These are phyloP conservation scores for Carassius auratus DNA, from an alignment of 2,113 vertebrate genomes.

Conservation along the genomic window DNA sequence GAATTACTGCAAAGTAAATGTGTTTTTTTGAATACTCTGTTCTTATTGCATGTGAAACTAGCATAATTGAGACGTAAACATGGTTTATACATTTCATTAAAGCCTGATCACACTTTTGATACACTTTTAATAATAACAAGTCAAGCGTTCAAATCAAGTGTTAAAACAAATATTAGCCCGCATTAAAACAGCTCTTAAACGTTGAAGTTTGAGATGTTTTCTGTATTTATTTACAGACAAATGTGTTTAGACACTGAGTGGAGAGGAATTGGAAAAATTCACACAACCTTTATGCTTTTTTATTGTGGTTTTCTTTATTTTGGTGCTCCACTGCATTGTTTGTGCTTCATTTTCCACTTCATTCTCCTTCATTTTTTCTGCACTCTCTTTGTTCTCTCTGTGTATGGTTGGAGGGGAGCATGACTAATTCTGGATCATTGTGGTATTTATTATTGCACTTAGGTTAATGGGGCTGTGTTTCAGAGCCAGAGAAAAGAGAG, in stretches of 20 bases:
- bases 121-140: not conserved
- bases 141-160: not conserved
- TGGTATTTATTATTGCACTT: constrained; percentile 71
- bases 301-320: not conserved
- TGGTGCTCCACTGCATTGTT: not conserved
- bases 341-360: constrained; percentile 32
- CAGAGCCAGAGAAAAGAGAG: constrained; percentile 39
- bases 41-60: not conserved
- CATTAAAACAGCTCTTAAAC: not conserved
- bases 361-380: constrained; percentile 13
- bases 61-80: not conserved
- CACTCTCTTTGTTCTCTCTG: constrained; percentile 9
- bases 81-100: not conserved
- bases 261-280: not conserved
- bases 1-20: no score
- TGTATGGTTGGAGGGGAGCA: constrained; percentile 33
- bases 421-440: constrained; percentile 63
- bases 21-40: no score
- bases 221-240: not conserved
- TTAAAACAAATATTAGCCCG: not conserved
- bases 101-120: not conserved
- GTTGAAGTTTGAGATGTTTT: not conserved
- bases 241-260: not conserved
- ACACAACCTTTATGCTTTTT: not conserved
- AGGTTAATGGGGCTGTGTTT: constrained; percentile 66